A percentile compares a stretch with the other conserved stretches of the same genome.
Conservation (phyloP, 2,113 vertebrate genomes). For the Istiophorus platypterus region DNA sequence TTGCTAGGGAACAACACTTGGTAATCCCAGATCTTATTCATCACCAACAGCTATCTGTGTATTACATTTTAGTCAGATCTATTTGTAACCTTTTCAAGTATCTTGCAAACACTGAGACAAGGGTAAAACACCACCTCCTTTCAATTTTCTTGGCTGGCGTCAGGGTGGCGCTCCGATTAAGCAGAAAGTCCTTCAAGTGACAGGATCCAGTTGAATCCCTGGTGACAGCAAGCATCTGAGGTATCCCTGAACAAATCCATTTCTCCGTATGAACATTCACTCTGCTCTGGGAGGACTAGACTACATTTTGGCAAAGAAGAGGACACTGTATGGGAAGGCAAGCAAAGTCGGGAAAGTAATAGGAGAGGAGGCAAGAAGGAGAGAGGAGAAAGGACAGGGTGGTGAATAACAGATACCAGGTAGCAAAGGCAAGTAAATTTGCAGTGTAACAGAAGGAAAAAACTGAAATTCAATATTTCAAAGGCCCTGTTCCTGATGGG, state of each 20-base stretch:
- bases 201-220: slow-evolving; percentile 35
- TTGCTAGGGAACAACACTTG: slow-evolving; percentile 17
- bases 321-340: not conserved
- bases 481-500: slow-evolving; percentile 33
- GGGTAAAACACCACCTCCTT: not conserved
- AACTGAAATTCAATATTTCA: slow-evolving; percentile 41
- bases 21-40: slow-evolving; percentile 30
- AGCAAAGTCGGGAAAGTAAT: not conserved
- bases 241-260: slow-evolving; percentile 25
- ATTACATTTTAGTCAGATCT: slow-evolving; percentile 16
- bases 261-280: not conserved
- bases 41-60: not conserved
- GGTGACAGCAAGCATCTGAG: slow-evolving; percentile 11
- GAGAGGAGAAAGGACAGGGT: slow-evolving; percentile 20
- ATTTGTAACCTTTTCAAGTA: slow-evolving; percentile 20
- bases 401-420: not conserved
- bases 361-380: not conserved
- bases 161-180: slow-evolving; percentile 28
- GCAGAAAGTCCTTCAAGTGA: slow-evolving; percentile 12
- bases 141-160: not conserved
- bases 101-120: slow-evolving; percentile 13
- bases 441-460: slow-evolving; percentile 11
- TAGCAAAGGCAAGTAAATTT: slow-evolving; percentile 8
- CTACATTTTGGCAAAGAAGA: not conserved
- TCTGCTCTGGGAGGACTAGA: slow-evolving; percentile 6